Evolutionary conservation across 2,888 invertebrate genomes (phyloP).

Genomic region (Eupelmus urozonus): DNA sequence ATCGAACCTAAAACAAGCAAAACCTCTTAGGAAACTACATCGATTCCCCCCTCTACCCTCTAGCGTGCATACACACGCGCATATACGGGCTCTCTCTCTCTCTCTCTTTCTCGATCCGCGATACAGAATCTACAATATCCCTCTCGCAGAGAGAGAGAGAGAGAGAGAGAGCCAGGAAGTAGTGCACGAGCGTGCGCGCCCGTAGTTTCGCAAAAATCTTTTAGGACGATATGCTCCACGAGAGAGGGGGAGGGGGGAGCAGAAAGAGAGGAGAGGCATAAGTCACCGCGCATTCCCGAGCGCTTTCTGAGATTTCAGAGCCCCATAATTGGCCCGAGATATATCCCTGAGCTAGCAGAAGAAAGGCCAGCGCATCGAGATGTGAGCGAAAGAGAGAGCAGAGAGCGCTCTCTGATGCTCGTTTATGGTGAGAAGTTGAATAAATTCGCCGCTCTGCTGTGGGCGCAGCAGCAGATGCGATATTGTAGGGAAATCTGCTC

Average conservation of each 20-base stretch:
- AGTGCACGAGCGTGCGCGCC: background rate
- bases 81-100: too few relatives aligned
- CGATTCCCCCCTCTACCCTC: background rate
- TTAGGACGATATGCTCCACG: slow-evolving; percentile 10
- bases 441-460: slow-evolving; percentile 38
- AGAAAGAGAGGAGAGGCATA: too few relatives aligned
- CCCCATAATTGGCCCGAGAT: slow-evolving; percentile 46
- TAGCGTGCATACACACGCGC: background rate
- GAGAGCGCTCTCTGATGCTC: background rate
- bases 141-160: too few relatives aligned
- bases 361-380: too few relatives aligned
- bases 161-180: too few relatives aligned
- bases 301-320: slow-evolving; percentile 25
- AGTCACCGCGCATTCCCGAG: too few relatives aligned
- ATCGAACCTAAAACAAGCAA: slow-evolving; percentile 40
- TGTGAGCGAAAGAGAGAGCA: background rate
- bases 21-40: slow-evolving; percentile 35
- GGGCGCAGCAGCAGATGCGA: slow-evolving; percentile 36
- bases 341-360: slow-evolving; percentile 9
- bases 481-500: slow-evolving; percentile 50
- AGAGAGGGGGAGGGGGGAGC: too few relatives aligned
- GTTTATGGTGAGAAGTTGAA: slow-evolving; percentile 49
- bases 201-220: slow-evolving; percentile 40
- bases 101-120: too few relatives aligned
- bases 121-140: slow-evolving; percentile 35